Conservation (phyloP, 2,888 invertebrate genomes). For the Sminthurinus aureus region DNA sequence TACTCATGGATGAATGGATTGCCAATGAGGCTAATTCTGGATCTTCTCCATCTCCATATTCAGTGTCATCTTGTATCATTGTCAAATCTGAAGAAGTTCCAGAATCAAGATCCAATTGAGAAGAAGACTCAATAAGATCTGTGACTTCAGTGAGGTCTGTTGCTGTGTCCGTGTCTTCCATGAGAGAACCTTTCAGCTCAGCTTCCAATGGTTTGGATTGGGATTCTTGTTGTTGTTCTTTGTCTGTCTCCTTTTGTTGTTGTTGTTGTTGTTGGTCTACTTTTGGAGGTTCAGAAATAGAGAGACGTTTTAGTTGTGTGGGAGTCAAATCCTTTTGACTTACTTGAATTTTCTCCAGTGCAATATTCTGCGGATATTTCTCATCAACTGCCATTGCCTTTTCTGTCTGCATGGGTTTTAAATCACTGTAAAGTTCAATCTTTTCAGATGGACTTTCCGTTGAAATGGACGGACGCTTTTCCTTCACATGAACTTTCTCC, state of each 20-base stretch:
- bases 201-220: neutral
- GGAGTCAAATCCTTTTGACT: constrained; percentile 8
- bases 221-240: neutral
- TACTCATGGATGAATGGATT: neutral
- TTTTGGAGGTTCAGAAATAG: no score
- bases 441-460: neutral
- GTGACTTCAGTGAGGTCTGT: neutral
- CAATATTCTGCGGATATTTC: constrained; percentile 17
- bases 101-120: neutral
- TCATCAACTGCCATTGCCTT: constrained; percentile 12
- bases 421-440: constrained; percentile 6
- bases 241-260: neutral
- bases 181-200: neutral
- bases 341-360: neutral
- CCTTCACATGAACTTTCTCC: neutral
- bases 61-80: no score
- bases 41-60: neutral
- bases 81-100: neutral
- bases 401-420: constrained; percentile 14
- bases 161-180: neutral
- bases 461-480: neutral
- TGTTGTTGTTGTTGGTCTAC: neutral
- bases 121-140: neutral
- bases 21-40: neutral
- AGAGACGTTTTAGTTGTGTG: neutral